phyloP scores from a whole-genome alignment of 1,140 invertebrate genomes.

The Aphaenogaster rudis region DNA sequence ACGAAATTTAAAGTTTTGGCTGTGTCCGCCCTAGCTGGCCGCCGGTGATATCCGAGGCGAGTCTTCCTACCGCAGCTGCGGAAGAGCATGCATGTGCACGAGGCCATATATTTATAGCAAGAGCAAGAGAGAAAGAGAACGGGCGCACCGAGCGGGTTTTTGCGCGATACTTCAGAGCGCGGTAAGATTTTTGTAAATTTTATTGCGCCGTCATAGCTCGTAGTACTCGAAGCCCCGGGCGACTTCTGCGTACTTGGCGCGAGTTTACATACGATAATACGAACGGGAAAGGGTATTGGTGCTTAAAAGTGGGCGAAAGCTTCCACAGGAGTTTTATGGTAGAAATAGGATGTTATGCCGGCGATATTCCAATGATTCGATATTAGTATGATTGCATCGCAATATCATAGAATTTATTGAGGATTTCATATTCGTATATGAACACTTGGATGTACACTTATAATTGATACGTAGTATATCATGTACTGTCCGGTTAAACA shows the following conservation, averaged over 20 bases:
- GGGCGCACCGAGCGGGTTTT: conserved; percentile 16
- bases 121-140: background rate
- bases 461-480: conserved; percentile 32
- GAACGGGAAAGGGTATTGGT: background rate
- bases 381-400: background rate
- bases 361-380: conserved; percentile 10
- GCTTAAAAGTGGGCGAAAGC: conserved; percentile 9
- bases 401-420: background rate
- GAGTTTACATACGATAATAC: conserved; percentile 50
- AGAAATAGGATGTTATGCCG: conserved; percentile 13
- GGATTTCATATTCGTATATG: conserved; percentile 12
- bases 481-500: conserved; percentile 10
- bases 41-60: conserved; percentile 32
- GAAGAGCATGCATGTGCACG: conserved; percentile 31
- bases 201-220: conserved; percentile 42
- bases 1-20: conserved; percentile 62
- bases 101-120: conserved; percentile 17
- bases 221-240: background rate
- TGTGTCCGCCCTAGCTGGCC: conserved; percentile 40
- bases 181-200: conserved; percentile 55
- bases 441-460: conserved; percentile 13
- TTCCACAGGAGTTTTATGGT: conserved; percentile 1
- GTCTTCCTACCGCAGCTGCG: conserved; percentile 25
- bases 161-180: conserved; percentile 39
- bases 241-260: background rate